These are phyloP conservation scores for Nematopogon swammerdamellus DNA, from an alignment of 2,888 invertebrate species.

Conservation along the genomic window DNA sequence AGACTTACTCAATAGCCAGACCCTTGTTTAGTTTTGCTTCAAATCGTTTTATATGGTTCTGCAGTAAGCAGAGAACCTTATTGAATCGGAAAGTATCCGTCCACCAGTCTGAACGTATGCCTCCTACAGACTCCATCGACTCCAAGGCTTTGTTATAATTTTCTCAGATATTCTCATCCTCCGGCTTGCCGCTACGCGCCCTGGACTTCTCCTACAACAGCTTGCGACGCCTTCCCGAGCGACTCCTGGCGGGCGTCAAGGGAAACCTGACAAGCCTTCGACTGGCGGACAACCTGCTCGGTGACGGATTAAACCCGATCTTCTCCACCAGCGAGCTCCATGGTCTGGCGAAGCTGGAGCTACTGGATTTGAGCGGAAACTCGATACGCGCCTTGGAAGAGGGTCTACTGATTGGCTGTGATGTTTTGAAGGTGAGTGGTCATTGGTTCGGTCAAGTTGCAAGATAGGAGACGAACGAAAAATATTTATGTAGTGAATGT, in stretches of 20 bases:
- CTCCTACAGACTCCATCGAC: no score
- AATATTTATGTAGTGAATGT: no score
- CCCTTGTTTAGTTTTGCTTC: no score
- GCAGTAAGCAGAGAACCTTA: no score
- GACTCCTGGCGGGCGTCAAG: slow-evolving; percentile 64
- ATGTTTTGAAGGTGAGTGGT: slow-evolving; percentile 62
- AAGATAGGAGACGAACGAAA: no score
- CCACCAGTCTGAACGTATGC: no score
- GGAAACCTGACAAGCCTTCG: slow-evolving; percentile 67
- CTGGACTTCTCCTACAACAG: slow-evolving; percentile 83
- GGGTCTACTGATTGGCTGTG: slow-evolving; percentile 81
- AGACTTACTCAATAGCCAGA: no score
- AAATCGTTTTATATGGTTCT: no score
- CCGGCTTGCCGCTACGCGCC: slow-evolving; percentile 68
- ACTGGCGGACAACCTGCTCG: slow-evolving; percentile 78
- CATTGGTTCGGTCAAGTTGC: not conserved
- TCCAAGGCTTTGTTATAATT: no score
- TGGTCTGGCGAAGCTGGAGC: slow-evolving; percentile 65
- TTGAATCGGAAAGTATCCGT: no score
- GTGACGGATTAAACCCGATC: slow-evolving; percentile 87
- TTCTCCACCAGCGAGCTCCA: slow-evolving; percentile 85
- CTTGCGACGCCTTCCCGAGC: slow-evolving; percentile 73
- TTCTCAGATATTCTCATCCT: slow-evolving; percentile 62
- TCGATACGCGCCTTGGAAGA: slow-evolving; percentile 80
- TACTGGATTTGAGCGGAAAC: slow-evolving; percentile 79